Conservation (phyloP, 2,888 invertebrate species). For the Thelaira solivaga region DNA sequence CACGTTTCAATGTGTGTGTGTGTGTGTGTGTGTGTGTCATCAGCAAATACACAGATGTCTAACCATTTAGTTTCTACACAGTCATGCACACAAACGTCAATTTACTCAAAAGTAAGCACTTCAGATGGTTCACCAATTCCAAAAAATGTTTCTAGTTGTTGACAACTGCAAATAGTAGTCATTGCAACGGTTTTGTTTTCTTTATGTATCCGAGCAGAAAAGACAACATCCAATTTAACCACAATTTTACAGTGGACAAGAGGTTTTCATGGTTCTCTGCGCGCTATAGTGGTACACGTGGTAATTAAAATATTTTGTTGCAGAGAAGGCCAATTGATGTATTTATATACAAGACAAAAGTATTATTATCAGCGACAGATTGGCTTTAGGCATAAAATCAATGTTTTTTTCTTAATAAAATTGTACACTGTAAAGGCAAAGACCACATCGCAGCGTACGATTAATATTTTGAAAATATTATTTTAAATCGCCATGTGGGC, state of each 20-base stretch:
- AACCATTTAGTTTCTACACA: background rate
- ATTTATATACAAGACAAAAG: background rate
- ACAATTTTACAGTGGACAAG: background rate
- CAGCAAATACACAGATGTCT: background rate
- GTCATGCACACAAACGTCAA: background rate
- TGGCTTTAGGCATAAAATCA: too few relatives aligned
- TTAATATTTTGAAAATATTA: too few relatives aligned
- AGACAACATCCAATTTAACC: background rate
- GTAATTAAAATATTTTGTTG: too few relatives aligned
- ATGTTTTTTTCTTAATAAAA: too few relatives aligned
- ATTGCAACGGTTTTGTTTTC: background rate
- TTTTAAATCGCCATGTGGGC: too few relatives aligned
- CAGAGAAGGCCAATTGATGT: background rate
- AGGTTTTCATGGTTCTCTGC: background rate
- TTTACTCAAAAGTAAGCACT: conserved; percentile 3
- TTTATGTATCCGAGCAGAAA: background rate
- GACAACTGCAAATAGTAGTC: background rate
- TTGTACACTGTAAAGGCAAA: too few relatives aligned
- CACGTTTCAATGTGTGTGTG: too few relatives aligned
- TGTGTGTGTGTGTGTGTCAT: too few relatives aligned
- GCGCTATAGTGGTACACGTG: background rate
- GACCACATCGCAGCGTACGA: too few relatives aligned
- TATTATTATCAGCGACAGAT: too few relatives aligned
- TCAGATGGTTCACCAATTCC: conserved; percentile 25
- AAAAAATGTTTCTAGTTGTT: background rate